Conservation (phyloP, 2,888 invertebrate genomes). For the Volucella inanis region DNA sequence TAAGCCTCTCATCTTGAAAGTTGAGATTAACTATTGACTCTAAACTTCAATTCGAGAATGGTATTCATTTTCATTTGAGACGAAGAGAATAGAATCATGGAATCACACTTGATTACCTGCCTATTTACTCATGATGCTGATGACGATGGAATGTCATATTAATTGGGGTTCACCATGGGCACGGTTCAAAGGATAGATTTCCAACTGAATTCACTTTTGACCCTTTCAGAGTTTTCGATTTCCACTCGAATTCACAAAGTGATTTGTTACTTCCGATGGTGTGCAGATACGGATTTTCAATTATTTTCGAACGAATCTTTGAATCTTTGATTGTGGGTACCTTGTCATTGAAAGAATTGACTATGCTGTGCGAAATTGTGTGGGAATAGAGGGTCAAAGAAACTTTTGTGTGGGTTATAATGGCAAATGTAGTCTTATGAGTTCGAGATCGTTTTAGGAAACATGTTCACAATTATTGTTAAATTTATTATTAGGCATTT, state of each 20-base stretch:
- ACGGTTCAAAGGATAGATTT: slow-evolving; percentile 46
- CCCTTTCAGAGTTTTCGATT: slow-evolving; percentile 36
- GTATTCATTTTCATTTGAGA: not conserved
- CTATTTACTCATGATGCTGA: slow-evolving; percentile 30
- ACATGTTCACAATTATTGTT: too few relatives aligned
- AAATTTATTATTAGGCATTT: too few relatives aligned
- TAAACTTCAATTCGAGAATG: not conserved
- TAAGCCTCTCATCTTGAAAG: not conserved
- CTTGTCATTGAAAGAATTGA: too few relatives aligned
- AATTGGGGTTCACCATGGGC: slow-evolving; percentile 40
- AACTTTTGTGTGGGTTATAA: too few relatives aligned
- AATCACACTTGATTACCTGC: slow-evolving; percentile 53
- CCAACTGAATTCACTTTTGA: slow-evolving; percentile 59
- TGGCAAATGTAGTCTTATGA: too few relatives aligned
- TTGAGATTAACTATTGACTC: not conserved
- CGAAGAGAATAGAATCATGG: slow-evolving; percentile 8
- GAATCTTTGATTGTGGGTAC: not conserved
- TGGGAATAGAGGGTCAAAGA: too few relatives aligned
- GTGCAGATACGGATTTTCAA: slow-evolving; percentile 20
- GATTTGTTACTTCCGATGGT: slow-evolving; percentile 30
- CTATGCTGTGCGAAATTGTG: too few relatives aligned
- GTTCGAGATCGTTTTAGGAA: too few relatives aligned
- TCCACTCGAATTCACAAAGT: slow-evolving; percentile 20
- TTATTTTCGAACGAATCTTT: slow-evolving; percentile 35
- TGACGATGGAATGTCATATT: slow-evolving; percentile 40